Evolutionary conservation across 2,797 vertebrate genomes (phyloP), one percentile per base, ranked within the genome.

Genomic region (Anableps anableps): DNA sequence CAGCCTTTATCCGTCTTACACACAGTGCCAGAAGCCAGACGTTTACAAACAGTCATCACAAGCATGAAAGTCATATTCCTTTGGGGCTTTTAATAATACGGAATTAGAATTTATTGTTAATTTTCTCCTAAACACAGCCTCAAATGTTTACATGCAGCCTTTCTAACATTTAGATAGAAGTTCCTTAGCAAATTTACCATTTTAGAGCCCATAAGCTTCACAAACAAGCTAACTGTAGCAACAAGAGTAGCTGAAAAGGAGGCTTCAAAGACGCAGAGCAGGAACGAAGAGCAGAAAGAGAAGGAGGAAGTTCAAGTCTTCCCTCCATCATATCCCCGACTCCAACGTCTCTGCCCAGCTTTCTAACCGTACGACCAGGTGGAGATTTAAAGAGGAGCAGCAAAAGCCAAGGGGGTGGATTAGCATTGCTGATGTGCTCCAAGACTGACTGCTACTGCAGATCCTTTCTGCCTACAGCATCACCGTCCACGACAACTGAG

Each of bases 1-100:
- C 75, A 85, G 75, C 72, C 45, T 86, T 53, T 78, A 23, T 48
- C 62, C 21, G 45, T 76, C 79, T 38, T 79, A 70, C 10, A 26
- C 66, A 31, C 58, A n/a, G 55, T 11, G 43, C 43, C 43, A 47
- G 45, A 41, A 6, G 26, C 23, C 23, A 68, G 66, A 29, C 16
- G 64, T 45, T 45, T 29, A 45, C 41, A 71, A 29, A 29, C 26
- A 4, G 68, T n/a, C 66, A 58, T 58, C n/a, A 13, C 0, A 26
- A 26, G 55, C 53, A n/a, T 70, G 38, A 70, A 6, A 10, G 36
- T 43, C 21, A 13, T n/a, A 26, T n/a, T 43, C 1, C n/a, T 66
- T 23, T 66, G 9, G 34, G 62, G 8, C 62, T 38, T 36, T 66
- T 66, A 62, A 62, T 38, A 21, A 64, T 14, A 71, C 26, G 13